Conservation (phyloP, 2,888 invertebrate species). For the Oscheius onirici region DNA sequence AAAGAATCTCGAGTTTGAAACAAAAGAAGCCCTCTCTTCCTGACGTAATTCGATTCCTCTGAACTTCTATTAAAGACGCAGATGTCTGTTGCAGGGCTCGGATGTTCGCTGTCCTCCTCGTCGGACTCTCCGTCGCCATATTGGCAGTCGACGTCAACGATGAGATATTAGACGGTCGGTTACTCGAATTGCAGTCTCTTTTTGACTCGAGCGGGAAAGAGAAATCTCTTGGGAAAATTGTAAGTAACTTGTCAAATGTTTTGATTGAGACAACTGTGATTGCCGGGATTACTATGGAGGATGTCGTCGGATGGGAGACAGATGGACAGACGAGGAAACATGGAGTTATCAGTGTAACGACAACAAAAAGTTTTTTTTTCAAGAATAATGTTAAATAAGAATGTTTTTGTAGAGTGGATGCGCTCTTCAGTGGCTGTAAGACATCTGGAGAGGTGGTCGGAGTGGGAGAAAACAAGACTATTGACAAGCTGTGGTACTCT, state of each 20-base stretch:
- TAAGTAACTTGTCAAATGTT: not conserved
- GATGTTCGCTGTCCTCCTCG: constrained; percentile 12
- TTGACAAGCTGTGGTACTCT: constrained; percentile 56
- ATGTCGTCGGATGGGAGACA: constrained; percentile 55
- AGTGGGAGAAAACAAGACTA: constrained; percentile 46
- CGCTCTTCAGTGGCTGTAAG: constrained; percentile 38
- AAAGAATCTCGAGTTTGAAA: too few species aligned
- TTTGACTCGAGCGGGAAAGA: constrained; percentile 7
- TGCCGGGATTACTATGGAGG: constrained; percentile 69
- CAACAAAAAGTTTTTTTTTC: constrained; percentile 33
- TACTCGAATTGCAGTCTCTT: not conserved
- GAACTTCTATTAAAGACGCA: too few species aligned
- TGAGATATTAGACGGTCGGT: constrained; percentile 31
- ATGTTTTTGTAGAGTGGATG: constrained; percentile 33
- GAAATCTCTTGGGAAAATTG: not conserved
- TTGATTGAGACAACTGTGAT: constrained; percentile 47
- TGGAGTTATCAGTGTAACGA: constrained; percentile 62
- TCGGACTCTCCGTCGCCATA: constrained; percentile 5
- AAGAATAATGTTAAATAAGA: not conserved
- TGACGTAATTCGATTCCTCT: too few species aligned
- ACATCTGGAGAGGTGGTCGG: constrained; percentile 36
- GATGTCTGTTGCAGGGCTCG: not conserved
- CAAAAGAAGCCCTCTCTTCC: too few species aligned
- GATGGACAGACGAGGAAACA: constrained; percentile 64
- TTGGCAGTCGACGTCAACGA: constrained; percentile 30